Evolutionary conservation across 2,113 vertebrate species (phyloP), one percentile per base, ranked within the genome.

Genomic region (Lycaon pictus): DNA sequence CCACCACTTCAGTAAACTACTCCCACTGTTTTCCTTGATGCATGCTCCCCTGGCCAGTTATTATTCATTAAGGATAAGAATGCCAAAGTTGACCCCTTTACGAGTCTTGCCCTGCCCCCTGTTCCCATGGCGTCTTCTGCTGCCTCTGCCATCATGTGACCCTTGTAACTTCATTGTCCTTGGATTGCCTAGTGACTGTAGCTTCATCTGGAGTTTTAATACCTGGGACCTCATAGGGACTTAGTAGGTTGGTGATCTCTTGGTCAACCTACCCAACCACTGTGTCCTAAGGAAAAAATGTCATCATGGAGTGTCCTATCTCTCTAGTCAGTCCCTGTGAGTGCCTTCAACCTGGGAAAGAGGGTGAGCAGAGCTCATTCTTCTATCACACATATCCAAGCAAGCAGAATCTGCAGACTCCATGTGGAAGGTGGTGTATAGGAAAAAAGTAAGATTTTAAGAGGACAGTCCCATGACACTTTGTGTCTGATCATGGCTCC

Each of bases 181-280:
- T 71, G 32, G 22, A 43, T 51, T 89, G 17, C 32, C 62, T 87
- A 20, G 37, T 29, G 25, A 32, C 55, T 81, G 9, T 88, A 63
- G 48, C 58, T 93, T 92, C 43, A 12, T 65, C n/a, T 84, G 51
- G 53, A 86, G 53, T 56, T 48, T 92, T 60, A n/a, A 71, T 37
- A 56, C 72, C 71, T 76, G 43, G 48, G 55, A 69, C 37, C 11
- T 27, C 25, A 43, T 80, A 65, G 63, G 80, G 80, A 85, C 25
- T 80, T 37, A 35, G 16, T 51, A 51, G 13, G 25, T 35, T 48
- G 23, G 1, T 84, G 63, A 17, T 63, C 13, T 53, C 0, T 11
- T n/a, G 22, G 3, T 53, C 53, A 27, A 6, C 48, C 48, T 92
- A 13, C 43, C 29, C 67, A 19, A 6, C 72, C 48, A 13, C 43